Conservation (phyloP, 2,797 vertebrate species). For the Siniperca obscura region DNA sequence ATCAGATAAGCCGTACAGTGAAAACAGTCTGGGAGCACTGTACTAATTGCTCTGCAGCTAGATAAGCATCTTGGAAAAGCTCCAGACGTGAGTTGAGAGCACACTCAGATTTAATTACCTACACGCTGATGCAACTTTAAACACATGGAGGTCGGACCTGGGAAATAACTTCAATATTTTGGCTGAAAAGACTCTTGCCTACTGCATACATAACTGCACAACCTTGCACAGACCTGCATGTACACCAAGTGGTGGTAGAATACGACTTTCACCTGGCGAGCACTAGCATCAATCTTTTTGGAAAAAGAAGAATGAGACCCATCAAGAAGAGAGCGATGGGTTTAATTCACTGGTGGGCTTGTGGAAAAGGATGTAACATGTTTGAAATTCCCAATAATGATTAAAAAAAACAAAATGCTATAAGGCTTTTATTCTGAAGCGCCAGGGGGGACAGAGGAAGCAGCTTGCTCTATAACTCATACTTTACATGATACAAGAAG, state of each 20-base stretch:
- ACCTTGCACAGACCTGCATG: constrained; percentile 36
- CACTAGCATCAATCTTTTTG: constrained; percentile 68
- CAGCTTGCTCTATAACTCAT: constrained; percentile 36
- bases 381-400: constrained; percentile 69
- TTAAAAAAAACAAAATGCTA: constrained; percentile 41
- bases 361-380: constrained; percentile 64
- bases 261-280: constrained; percentile 68
- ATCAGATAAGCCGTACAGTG: constrained; percentile 55
- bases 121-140: constrained; percentile 54
- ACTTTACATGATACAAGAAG: neutral
- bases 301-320: constrained; percentile 72
- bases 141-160: constrained; percentile 52
- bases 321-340: constrained; percentile 71
- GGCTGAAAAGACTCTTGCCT: constrained; percentile 45
- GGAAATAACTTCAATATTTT: constrained; percentile 64
- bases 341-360: constrained; percentile 77
- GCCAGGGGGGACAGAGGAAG: constrained; percentile 16
- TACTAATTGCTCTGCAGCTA: constrained; percentile 73
- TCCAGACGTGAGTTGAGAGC: constrained; percentile 74
- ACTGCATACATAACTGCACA: constrained; percentile 35
- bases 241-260: constrained; percentile 60
- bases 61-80: constrained; percentile 73
- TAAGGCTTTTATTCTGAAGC: constrained; percentile 53
- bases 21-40: constrained; percentile 54
- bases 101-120: constrained; percentile 59